Conservation (phyloP, 2,797 vertebrate genomes). For the Discoglossus pictus region DNA sequence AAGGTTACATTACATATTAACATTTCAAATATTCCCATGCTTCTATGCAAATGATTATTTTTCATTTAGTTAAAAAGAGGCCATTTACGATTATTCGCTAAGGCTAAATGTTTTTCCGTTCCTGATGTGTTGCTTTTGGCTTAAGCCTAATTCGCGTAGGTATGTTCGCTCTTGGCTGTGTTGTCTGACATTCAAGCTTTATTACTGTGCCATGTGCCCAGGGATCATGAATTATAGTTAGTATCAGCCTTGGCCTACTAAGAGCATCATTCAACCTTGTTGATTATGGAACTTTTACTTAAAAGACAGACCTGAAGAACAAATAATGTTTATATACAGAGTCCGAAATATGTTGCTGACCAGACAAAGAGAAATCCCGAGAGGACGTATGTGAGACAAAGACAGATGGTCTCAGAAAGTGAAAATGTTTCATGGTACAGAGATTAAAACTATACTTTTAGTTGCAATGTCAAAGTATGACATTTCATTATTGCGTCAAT, state of each 20-base stretch:
- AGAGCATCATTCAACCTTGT: constrained; percentile 71
- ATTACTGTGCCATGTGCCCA: constrained; percentile 58
- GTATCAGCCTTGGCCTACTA: constrained; percentile 65
- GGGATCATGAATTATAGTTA: constrained; percentile 70
- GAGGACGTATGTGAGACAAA: background rate
- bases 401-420: constrained; percentile 43
- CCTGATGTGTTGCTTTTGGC: constrained; percentile 65
- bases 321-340: constrained; percentile 60
- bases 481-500: constrained; percentile 6
- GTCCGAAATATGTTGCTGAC: constrained; percentile 42
- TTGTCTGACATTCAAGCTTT: constrained; percentile 69
- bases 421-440: constrained; percentile 28
- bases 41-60: constrained; percentile 59
- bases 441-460: constrained; percentile 40
- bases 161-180: constrained; percentile 67
- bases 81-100: constrained; percentile 61
- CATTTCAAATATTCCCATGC: constrained; percentile 55
- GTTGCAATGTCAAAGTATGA: background rate
- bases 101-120: constrained; percentile 63
- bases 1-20: constrained; percentile 56
- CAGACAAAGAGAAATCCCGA: constrained; percentile 56
- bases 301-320: constrained; percentile 51
- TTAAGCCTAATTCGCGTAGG: constrained; percentile 67
- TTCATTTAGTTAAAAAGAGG: constrained; percentile 63
- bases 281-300: constrained; percentile 69